A percentile compares a stretch with the other conserved stretches of the same genome.
These are phyloP conservation scores for Phymanthus crucifer DNA, from an alignment of 92 coral and sea anemone genomes.

Conservation along the genomic window DNA sequence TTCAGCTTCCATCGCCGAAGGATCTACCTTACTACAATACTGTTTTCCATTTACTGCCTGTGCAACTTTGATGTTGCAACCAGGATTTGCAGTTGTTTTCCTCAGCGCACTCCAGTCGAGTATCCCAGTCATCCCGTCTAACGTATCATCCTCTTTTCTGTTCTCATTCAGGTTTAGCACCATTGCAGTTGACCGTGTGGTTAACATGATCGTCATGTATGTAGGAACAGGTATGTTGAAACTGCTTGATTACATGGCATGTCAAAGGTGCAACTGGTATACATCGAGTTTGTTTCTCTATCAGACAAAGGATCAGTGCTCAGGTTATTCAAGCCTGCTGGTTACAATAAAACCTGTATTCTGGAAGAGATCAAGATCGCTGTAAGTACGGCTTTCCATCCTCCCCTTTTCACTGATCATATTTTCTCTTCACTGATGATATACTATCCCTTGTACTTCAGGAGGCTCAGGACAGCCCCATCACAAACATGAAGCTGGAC, in stretches of 20 bases:
- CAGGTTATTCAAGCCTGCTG: constrained; percentile 64
- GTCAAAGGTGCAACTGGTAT: neutral
- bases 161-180: constrained; percentile 52
- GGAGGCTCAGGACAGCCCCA: constrained; percentile 50
- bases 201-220: constrained; percentile 47
- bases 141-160: neutral
- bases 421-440: neutral
- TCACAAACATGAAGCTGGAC: constrained; percentile 56
- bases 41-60: no score
- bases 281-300: neutral
- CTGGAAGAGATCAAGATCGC: constrained; percentile 67
- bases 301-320: constrained; percentile 81
- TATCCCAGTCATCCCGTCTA: neutral
- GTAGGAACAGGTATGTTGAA: constrained; percentile 60
- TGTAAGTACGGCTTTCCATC: no score
- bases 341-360: constrained; percentile 50
- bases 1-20: no score
- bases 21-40: no score
- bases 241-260: no score
- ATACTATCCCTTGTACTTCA: neutral
- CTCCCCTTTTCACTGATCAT: no score
- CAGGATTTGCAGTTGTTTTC: no score
- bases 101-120: no score
- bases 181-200: constrained; percentile 58
- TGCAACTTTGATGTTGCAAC: no score